phyloP scores from a whole-genome alignment of 1,140 invertebrate genomes.

The Apocrypta bakeri region DNA sequence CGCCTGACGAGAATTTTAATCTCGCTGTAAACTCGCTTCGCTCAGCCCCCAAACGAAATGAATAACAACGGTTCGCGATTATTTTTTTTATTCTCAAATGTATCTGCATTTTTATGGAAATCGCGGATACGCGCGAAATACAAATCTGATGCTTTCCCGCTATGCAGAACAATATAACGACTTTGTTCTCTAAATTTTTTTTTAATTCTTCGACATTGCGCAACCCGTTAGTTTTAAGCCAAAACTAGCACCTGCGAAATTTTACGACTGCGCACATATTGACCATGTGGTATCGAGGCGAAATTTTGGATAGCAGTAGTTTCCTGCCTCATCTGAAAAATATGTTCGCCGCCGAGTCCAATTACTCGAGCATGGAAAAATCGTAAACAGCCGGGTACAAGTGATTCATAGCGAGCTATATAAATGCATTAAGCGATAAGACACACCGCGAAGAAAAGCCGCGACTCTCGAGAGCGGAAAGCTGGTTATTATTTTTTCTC shows the following conservation, averaged over 20 bases:
- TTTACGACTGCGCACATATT: background rate
- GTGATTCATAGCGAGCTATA: background rate
- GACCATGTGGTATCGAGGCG: background rate
- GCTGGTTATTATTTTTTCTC: slow-evolving; percentile 46
- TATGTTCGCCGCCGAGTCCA: background rate
- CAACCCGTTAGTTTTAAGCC: background rate
- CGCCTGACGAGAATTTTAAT: slow-evolving; percentile 25
- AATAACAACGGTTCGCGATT: background rate
- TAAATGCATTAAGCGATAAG: background rate
- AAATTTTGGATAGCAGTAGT: background rate
- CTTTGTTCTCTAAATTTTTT: background rate
- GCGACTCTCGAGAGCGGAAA: slow-evolving; percentile 2
- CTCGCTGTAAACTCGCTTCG: background rate
- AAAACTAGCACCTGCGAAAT: background rate
- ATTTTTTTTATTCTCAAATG: slow-evolving; percentile 20
- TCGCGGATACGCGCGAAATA: background rate
- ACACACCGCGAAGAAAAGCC: slow-evolving; percentile 33
- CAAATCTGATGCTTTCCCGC: background rate
- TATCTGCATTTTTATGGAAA: background rate
- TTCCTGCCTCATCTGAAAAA: background rate
- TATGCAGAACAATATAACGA: background rate
- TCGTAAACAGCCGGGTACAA: background rate
- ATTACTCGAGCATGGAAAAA: background rate
- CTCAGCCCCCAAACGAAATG: background rate
- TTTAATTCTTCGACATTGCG: background rate